phyloP scores from a whole-genome alignment of 2,797 vertebrate genomes.

The Gambelia wislizenii region DNA sequence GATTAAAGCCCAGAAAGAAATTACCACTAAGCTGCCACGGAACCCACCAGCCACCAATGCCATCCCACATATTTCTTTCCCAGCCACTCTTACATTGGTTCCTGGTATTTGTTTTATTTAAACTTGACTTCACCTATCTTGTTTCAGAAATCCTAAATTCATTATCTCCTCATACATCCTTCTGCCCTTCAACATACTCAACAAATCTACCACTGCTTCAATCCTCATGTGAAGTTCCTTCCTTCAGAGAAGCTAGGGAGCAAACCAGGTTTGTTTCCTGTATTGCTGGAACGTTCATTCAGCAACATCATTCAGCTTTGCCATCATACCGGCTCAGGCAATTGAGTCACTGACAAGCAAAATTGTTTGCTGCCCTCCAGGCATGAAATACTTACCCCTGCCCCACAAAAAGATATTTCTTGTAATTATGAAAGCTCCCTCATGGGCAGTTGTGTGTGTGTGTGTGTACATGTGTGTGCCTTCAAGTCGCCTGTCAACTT shows the following conservation, averaged over 20 bases:
- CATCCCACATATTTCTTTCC: not conserved
- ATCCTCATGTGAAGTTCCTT: not conserved
- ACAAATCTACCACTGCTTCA: not conserved
- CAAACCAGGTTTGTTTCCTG: not conserved
- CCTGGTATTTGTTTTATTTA: not conserved
- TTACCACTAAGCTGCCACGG: too few species aligned
- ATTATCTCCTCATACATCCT: not conserved
- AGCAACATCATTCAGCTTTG: not conserved
- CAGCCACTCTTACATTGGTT: not conserved
- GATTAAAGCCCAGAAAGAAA: too few species aligned
- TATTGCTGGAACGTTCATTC: not conserved
- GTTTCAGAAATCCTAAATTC: not conserved
- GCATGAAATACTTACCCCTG: too few species aligned
- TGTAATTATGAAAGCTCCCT: conserved; percentile 21
- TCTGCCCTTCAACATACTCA: not conserved
- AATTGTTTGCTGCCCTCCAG: too few species aligned
- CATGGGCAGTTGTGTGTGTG: not conserved
- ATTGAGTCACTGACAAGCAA: not conserved
- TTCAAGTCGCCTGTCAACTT: too few species aligned
- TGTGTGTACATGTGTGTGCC: fast-evolving
- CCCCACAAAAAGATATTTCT: not conserved
- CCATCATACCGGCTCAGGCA: not conserved
- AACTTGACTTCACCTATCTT: not conserved
- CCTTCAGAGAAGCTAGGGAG: too few species aligned
- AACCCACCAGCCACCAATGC: too few species aligned